These are phyloP conservation scores for Etheostoma nigrum DNA, from an alignment of 2,797 vertebrate genomes.

Conservation along the genomic window DNA sequence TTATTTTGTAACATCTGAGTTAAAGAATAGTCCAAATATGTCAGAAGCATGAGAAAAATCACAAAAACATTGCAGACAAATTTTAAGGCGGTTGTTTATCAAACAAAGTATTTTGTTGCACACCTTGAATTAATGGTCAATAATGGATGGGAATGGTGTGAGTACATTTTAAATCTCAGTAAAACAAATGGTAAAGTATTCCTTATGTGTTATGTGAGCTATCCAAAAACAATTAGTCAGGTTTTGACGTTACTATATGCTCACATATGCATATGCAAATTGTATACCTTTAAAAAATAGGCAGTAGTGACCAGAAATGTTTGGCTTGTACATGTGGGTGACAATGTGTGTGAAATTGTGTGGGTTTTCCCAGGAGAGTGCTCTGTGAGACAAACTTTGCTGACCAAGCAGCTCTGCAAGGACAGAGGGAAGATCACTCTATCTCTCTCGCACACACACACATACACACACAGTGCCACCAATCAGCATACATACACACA, in stretches of 20 bases:
- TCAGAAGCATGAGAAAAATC: conserved; percentile 40
- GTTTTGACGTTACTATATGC: conserved; percentile 24
- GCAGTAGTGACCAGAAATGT: conserved; percentile 23
- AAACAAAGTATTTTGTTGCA: conserved; percentile 11
- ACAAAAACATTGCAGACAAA: conserved; percentile 27
- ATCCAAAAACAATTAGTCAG: conserved; percentile 19
- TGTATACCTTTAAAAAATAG: conserved; percentile 26
- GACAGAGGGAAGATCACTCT: conserved; percentile 52
- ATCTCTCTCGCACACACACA: conserved; percentile 10
- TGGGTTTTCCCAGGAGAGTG: conserved; percentile 48
- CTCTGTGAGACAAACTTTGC: conserved; percentile 72
- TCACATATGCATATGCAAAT: conserved; percentile 33
- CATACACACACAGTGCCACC: conserved; percentile 3
- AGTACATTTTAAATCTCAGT: conserved; percentile 11
- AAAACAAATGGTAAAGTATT: conserved; percentile 7
- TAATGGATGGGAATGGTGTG: not conserved
- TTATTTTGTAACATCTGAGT: conserved; percentile 50
- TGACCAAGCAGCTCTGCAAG: conserved; percentile 72
- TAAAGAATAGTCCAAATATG: conserved; percentile 42
- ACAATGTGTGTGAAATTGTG: conserved; percentile 32
- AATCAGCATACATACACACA: conserved; percentile 10
- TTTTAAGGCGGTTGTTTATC: conserved; percentile 26
- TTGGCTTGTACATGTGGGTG: conserved; percentile 18
- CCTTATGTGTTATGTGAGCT: not conserved
- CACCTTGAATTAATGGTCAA: conserved; percentile 15